Base-by-base conservation (phyloP, 2,113 vertebrate genomes). In the Heterochromis multidens region DNA sequence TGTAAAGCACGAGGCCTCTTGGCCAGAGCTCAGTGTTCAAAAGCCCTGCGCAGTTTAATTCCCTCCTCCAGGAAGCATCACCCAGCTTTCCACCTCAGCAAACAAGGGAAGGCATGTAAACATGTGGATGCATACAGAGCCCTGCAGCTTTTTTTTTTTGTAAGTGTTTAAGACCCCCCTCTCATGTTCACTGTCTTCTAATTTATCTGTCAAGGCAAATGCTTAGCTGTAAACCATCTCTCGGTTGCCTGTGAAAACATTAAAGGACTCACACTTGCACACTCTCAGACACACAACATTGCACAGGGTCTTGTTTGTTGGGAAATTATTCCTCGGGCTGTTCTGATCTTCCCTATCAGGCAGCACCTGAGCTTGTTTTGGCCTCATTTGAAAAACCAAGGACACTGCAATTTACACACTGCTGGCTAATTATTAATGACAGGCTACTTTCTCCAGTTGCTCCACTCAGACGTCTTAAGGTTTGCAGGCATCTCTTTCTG, bases 381-480 rank as follows among this genome's bases (percentile, higher is more conserved):
- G 82, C 63, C 58, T 90, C 79, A 85, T 87, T 85, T 86, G 65
- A 72, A 21, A 52, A 87, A 87, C 89, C 63, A 77, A 82, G 46
- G 87, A 87, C 87, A 87, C 70, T 1, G 7, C 65, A 67, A 77
- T 86, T 79, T 81, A 89, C 70, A 77, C 63, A 56, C 57, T 17
- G 59, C 37, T 52, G 84, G 87, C 74, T 92, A 90, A 93, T 90
- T 59, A 92, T 92, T 92, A 85, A 93, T 82, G 79, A 82, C 8
- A 2, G 35, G 23, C 13, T 67, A 79, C 83, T 88, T 89, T 91
- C 81, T 78, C 46, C 46, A 74, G 46, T 85, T 90, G 86, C 85
- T 79, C 61, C 52, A 37, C 11, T 63, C 81, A 8, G 62, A 8
- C 1, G 4, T 82, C 19, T 40, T 14, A n/a, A 52, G 70, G 37